Base-by-base conservation (phyloP, 2,888 invertebrate genomes). In the Erannis defoliaria region DNA sequence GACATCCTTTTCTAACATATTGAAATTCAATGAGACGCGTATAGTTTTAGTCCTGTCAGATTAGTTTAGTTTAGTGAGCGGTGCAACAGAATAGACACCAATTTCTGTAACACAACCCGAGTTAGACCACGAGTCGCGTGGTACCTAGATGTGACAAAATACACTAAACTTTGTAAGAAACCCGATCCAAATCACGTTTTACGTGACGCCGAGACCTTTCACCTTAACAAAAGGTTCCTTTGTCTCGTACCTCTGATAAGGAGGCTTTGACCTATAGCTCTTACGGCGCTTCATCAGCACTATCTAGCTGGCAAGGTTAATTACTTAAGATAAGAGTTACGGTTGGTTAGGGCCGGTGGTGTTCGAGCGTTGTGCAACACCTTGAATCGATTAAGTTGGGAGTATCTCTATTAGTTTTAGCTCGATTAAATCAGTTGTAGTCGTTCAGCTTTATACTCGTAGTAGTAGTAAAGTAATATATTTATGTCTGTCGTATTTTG, bases 221-320 rank as follows among this genome's bases (percentile, higher is more conserved):
- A 48, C 62, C 55, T 42, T 45, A 48, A 62, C 62, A 62, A 61
- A 55, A 45, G 37, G 50, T 12, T 51, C 55, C 61, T 38, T 62
- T 62, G 56, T 63, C 50, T 58, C 62, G 71, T 73, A 65, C 72
- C 67, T 66, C 69, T 59, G 42, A 73, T 73, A 74, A 72, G 68
- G 71, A 72, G 65, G 56, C 73, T 76, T 71, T 69, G 78, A 76
- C 74, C 77, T 74, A 68, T 72, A 68, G 74, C 43, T 42, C 42
- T 45, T 45, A 19, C 67, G 64, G 67, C 69, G 70, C 51, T 78
- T 74, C 73, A 72, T 71, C 71, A 68, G 62, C 58, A 49, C 72
- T 80, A 79, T 80, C 79, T 74, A 79, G 74, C 71, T 75, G 53
- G 58, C 71, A 78, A 79, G 79, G 80, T 76, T 80, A 78, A 78